These are phyloP conservation scores for Fregata magnificens DNA, from an alignment of 2,113 vertebrate species.

Conservation along the genomic window DNA sequence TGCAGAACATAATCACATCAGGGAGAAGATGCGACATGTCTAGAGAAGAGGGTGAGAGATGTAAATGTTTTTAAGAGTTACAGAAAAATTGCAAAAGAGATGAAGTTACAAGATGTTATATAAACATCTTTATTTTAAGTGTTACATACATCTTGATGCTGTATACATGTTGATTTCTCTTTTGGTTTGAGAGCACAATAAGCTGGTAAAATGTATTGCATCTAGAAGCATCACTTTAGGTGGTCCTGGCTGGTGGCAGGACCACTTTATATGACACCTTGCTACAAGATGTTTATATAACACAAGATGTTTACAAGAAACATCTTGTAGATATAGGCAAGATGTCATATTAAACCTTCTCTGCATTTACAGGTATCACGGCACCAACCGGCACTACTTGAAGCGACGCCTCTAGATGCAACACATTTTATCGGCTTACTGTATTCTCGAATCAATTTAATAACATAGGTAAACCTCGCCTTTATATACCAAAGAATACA, in stretches of 20 bases:
- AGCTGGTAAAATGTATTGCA: neutral
- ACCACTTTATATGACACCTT: neutral
- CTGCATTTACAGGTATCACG: neutral
- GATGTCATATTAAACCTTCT: too few species aligned
- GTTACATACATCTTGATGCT: neutral
- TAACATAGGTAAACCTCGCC: neutral
- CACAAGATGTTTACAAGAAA: neutral
- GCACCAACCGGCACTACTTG: neutral
- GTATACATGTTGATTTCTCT: neutral
- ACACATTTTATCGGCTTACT: neutral
- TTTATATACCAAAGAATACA: fast-evolving
- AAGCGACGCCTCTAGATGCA: neutral
- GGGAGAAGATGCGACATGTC: neutral
- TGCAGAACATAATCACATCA: neutral
- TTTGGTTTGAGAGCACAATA: neutral
- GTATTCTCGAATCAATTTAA: neutral
- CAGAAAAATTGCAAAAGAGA: neutral
- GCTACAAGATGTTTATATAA: neutral
- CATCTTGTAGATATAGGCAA: neutral
- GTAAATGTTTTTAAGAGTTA: neutral
- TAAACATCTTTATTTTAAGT: neutral
- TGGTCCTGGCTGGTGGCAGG: neutral
- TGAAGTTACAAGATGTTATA: neutral
- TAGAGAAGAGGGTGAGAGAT: neutral
- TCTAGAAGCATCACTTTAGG: neutral